Evolutionary conservation across 2,888 invertebrate species (phyloP).

Genomic region (Campoplex nolae): DNA sequence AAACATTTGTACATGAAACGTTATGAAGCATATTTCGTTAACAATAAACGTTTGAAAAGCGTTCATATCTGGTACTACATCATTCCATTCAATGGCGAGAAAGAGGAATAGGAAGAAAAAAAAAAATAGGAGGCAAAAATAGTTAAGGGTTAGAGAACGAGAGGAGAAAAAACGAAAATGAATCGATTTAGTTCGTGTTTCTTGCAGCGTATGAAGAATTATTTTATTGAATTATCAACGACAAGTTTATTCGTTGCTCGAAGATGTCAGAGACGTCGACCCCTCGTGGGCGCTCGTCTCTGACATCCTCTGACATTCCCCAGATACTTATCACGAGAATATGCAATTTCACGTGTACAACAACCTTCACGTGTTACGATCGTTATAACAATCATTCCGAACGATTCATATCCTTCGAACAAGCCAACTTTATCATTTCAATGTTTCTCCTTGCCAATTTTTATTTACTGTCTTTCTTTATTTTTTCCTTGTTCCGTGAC

Average conservation of each 20-base stretch:
- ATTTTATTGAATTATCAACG: conserved; percentile 65
- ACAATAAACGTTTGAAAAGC: conserved; percentile 34
- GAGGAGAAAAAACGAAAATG: conserved; percentile 5
- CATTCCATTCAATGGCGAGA: background rate
- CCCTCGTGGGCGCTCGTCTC: conserved; percentile 53
- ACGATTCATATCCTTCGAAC: conserved; percentile 49
- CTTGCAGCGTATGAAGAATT: conserved; percentile 37
- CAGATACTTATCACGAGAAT: conserved; percentile 63
- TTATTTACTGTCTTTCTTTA: conserved; percentile 13
- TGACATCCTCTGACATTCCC: conserved; percentile 55
- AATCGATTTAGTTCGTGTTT: conserved; percentile 19
- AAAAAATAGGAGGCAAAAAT: background rate
- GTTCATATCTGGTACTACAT: background rate
- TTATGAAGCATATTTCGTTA: conserved; percentile 25
- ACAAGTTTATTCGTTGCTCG: conserved; percentile 53
- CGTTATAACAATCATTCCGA: conserved; percentile 9
- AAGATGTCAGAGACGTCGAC: conserved; percentile 47
- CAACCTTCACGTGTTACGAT: conserved; percentile 53
- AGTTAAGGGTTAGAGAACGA: background rate
- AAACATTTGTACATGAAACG: conserved; percentile 9
- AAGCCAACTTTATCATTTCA: conserved; percentile 61
- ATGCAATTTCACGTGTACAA: conserved; percentile 63
- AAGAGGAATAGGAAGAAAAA: background rate
- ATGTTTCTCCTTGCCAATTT: conserved; percentile 49
- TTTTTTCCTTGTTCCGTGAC: conserved; percentile 19